Percentiles rank a stretch among this genome's conserved stretches.
Conservation (phyloP, 2,888 invertebrate species). For the Diaprepes abbreviatus region DNA sequence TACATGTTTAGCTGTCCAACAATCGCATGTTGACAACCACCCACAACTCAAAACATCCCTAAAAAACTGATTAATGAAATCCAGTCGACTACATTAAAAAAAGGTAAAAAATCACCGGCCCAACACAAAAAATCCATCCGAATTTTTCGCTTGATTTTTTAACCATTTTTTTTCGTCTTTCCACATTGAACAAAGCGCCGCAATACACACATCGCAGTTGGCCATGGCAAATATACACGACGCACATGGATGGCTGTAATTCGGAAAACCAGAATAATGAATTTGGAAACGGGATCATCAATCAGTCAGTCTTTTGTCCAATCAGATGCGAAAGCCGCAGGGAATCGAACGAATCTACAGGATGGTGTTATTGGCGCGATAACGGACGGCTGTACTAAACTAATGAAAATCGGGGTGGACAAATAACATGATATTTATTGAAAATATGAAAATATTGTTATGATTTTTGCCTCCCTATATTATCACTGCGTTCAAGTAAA, state of each 20-base stretch:
- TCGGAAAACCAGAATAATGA: slow-evolving; percentile 25
- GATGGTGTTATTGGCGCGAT: too few relatives aligned
- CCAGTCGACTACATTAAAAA: not conserved
- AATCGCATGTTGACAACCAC: too few relatives aligned
- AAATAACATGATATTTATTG: too few relatives aligned
- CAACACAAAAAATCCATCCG: not conserved
- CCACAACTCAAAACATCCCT: too few relatives aligned
- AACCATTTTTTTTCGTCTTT: slow-evolving; percentile 6
- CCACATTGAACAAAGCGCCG: slow-evolving; percentile 4
- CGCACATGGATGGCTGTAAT: slow-evolving; percentile 20
- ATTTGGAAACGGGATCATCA: slow-evolving; percentile 35
- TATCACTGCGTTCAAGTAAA: too few relatives aligned
- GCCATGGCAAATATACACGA: slow-evolving; percentile 11
- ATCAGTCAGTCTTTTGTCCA: slow-evolving; percentile 33
- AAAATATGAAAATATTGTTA: too few relatives aligned
- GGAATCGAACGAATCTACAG: slow-evolving; percentile 20
- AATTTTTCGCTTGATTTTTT: not conserved
- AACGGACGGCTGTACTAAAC: too few relatives aligned
- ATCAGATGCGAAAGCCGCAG: slow-evolving; percentile 19
- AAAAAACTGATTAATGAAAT: not conserved
- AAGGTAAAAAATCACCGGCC: not conserved
- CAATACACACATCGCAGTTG: slow-evolving; percentile 7
- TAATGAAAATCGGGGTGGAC: too few relatives aligned
- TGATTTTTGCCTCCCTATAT: too few relatives aligned
- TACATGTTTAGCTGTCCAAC: too few relatives aligned